A percentile compares a stretch with the other conserved stretches of the same genome.
Evolutionary conservation across 2,888 invertebrate species (phyloP).

Genomic region (Eupeodes latifasciatus): DNA sequence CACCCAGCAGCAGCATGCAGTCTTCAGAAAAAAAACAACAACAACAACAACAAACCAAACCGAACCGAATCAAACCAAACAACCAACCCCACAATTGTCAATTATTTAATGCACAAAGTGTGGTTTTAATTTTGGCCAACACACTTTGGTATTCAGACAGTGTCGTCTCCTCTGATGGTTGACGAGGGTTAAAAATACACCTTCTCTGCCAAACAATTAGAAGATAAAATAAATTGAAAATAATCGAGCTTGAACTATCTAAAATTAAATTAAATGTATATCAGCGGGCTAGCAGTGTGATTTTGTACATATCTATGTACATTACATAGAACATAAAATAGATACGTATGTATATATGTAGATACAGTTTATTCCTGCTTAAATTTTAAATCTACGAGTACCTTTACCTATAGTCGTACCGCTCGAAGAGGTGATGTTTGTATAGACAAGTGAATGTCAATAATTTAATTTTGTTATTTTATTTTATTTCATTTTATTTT

Average conservation of each 20-base stretch:
- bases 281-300: constrained; percentile 39
- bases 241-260: constrained; percentile 74
- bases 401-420: neutral
- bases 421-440: neutral
- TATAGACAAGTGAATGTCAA: constrained; percentile 66
- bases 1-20: no score
- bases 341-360: no score
- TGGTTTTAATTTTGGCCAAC: constrained; percentile 68
- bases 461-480: constrained; percentile 55
- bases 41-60: neutral
- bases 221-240: constrained; percentile 75
- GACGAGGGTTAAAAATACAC: constrained; percentile 69
- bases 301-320: neutral
- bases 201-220: constrained; percentile 70
- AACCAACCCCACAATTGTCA: constrained; percentile 48
- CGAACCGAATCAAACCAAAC: neutral
- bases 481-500: neutral
- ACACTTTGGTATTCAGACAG: constrained; percentile 75
- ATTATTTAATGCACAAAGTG: constrained; percentile 65
- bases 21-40: neutral
- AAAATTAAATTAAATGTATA: constrained; percentile 57
- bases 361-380: constrained; percentile 4
- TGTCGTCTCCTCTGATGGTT: constrained; percentile 52
- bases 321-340: no score
- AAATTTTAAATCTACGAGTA: neutral